A percentile compares a stretch with the other conserved stretches of the same genome.
These are phyloP conservation scores for Limnephilus rhombicus DNA, from an alignment of 2,888 invertebrate species.

Conservation along the genomic window DNA sequence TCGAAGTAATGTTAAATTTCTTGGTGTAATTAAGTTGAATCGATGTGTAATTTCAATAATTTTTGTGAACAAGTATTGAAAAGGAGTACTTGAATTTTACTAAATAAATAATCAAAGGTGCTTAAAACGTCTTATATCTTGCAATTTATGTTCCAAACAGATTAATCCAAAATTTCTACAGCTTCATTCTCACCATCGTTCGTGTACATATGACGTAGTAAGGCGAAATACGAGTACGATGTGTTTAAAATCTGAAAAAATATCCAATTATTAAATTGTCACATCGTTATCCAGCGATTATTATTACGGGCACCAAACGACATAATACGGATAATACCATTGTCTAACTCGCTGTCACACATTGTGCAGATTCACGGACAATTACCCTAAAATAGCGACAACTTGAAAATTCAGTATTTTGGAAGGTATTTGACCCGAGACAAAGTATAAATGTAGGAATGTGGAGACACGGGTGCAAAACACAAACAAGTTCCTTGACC, in stretches of 20 bases:
- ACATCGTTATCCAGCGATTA: background rate
- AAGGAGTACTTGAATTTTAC: no score
- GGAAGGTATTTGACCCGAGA: background rate
- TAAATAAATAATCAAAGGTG: background rate
- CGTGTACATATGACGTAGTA: slow-evolving; percentile 57
- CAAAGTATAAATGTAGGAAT: background rate
- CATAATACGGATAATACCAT: background rate
- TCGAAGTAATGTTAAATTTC: no score
- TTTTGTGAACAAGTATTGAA: no score
- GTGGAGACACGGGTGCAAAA: background rate
- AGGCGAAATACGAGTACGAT: slow-evolving; percentile 61
- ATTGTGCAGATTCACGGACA: background rate
- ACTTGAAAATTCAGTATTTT: background rate
- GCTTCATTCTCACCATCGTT: slow-evolving; percentile 1
- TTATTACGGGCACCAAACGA: background rate
- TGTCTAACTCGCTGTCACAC: background rate
- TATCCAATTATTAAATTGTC: background rate
- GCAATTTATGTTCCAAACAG: background rate
- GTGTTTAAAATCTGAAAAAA: slow-evolving; percentile 61
- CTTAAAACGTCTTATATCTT: background rate
- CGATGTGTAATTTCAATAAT: no score
- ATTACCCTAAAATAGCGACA: background rate
- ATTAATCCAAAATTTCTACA: background rate
- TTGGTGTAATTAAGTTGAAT: no score
- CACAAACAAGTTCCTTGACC: background rate